Evolutionary conservation across 2,113 vertebrate genomes (phyloP).

Genomic region (Saguinus imperator): DNA sequence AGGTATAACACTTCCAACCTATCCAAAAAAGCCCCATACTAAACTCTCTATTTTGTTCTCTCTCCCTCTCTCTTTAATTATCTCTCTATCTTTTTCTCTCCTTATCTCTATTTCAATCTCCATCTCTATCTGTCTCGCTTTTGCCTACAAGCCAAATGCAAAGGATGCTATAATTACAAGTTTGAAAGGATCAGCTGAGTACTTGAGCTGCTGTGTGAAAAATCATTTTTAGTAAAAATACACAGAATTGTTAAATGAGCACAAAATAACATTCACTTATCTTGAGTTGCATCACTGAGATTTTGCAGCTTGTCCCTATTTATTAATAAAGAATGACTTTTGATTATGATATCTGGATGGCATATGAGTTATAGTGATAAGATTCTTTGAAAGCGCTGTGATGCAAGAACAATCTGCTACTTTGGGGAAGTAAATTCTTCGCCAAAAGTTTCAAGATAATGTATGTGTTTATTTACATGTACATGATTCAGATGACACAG

Average conservation of each 20-base stretch:
- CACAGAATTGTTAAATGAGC: neutral
- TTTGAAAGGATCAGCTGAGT: neutral
- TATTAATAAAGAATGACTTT: neutral
- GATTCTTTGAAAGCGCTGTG: neutral
- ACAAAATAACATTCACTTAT: neutral
- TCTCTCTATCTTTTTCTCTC: neutral
- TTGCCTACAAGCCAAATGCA: neutral
- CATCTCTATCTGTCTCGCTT: neutral
- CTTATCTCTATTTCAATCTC: neutral
- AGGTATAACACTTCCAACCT: neutral
- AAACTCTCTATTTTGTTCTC: neutral
- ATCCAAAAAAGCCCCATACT: neutral
- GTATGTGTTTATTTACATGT: neutral
- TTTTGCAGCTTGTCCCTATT: neutral
- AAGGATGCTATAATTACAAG: neutral
- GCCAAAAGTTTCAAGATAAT: rapidly evolving
- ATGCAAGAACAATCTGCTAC: neutral
- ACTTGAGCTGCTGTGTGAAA: neutral
- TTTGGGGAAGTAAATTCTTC: neutral
- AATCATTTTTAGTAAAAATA: neutral
- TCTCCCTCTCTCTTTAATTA: neutral
- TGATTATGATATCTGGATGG: neutral
- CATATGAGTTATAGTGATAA: neutral
- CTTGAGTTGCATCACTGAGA: neutral
- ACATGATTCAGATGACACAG: rapidly evolving